Conservation (phyloP, 1,140 invertebrate species). For the Drosophila tani region DNA sequence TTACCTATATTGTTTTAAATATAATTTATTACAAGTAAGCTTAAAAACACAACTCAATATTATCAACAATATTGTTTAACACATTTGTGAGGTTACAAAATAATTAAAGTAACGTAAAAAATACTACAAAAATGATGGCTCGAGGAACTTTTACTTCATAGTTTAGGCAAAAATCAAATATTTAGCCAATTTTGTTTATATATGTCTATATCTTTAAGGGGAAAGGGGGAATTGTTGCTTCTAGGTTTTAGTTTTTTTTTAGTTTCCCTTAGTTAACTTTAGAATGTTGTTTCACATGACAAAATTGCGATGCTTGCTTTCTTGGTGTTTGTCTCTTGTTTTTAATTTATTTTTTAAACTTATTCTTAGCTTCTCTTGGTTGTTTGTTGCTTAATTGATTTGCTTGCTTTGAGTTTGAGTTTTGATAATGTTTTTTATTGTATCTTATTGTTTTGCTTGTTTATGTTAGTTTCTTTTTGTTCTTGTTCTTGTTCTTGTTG, state of each 20-base stretch:
- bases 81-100: slow-evolving; percentile 25
- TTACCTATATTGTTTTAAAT: slow-evolving; percentile 24
- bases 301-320: slow-evolving; percentile 13
- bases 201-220: no score
- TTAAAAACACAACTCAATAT: slow-evolving; percentile 65
- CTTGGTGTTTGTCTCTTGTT: slow-evolving; percentile 18
- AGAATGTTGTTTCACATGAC: slow-evolving; percentile 20
- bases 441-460: slow-evolving; percentile 13
- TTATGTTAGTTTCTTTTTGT: slow-evolving; percentile 40
- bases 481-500: slow-evolving; percentile 9
- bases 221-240: slow-evolving; percentile 5
- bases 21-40: slow-evolving; percentile 40
- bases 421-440: slow-evolving; percentile 40
- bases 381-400: slow-evolving; percentile 62
- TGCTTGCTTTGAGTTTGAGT: slow-evolving; percentile 53
- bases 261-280: slow-evolving; percentile 15
- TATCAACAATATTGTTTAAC: slow-evolving; percentile 52
- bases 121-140: slow-evolving; percentile 42
- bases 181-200: slow-evolving; percentile 9
- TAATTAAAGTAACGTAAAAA: slow-evolving; percentile 23
- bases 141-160: slow-evolving; percentile 57
- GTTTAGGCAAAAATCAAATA: slow-evolving; percentile 19
- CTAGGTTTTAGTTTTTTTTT: neutral
- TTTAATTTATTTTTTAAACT: slow-evolving; percentile 10
- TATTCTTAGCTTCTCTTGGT: slow-evolving; percentile 29